Conservation (phyloP, 2,797 vertebrate species). For the Galago senegalensis region DNA sequence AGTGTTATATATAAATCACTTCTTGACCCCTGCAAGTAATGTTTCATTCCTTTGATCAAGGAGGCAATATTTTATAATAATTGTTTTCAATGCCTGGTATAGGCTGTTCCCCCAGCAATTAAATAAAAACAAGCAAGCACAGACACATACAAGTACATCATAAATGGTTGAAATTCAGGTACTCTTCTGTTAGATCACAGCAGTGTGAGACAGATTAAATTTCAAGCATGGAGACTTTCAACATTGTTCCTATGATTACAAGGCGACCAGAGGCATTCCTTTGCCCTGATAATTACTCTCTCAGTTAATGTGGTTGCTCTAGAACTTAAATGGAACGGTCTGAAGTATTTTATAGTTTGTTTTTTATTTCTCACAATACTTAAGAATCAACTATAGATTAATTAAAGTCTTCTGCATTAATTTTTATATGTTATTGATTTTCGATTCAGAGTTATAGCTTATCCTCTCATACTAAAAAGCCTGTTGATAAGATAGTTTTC, state of each 20-base stretch:
- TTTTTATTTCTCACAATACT: slow-evolving; percentile 62
- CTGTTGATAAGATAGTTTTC: slow-evolving; percentile 65
- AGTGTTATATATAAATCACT: slow-evolving; percentile 55
- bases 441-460: slow-evolving; percentile 57
- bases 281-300: slow-evolving; percentile 51
- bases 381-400: slow-evolving; percentile 63
- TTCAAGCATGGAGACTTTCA: slow-evolving; percentile 55
- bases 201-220: slow-evolving; percentile 41
- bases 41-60: slow-evolving; percentile 56
- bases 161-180: slow-evolving; percentile 50
- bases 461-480: slow-evolving; percentile 26
- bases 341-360: slow-evolving; percentile 50
- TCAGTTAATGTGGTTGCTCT: slow-evolving; percentile 47
- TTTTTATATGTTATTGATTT: slow-evolving; percentile 67
- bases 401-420: slow-evolving; percentile 62
- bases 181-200: slow-evolving; percentile 11
- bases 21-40: slow-evolving; percentile 31
- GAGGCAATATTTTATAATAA: slow-evolving; percentile 68
- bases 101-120: neutral
- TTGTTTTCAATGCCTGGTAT: slow-evolving; percentile 59
- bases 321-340: slow-evolving; percentile 67
- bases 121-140: slow-evolving; percentile 51
- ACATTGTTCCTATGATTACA: neutral
- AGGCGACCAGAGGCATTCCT: slow-evolving; percentile 39
- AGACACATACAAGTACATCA: slow-evolving; percentile 1